Conservation (phyloP, 2,888 invertebrate genomes). For the Escarpia spicata region DNA sequence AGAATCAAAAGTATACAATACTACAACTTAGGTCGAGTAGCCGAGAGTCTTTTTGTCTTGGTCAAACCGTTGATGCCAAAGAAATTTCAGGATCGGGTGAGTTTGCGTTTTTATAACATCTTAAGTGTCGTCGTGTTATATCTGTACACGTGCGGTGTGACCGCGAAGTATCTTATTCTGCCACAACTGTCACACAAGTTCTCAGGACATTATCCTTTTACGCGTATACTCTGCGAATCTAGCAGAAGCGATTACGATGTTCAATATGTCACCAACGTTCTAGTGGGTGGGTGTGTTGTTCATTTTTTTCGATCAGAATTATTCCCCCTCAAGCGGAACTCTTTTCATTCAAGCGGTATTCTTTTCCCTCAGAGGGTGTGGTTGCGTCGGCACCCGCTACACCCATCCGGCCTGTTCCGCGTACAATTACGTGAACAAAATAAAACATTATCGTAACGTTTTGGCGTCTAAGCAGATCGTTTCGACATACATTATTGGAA, state of each 20-base stretch:
- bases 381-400: too few species aligned
- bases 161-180: neutral
- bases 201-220: neutral
- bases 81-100: conserved; percentile 36
- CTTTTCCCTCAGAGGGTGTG: too few species aligned
- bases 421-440: too few species aligned
- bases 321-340: too few species aligned
- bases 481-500: too few species aligned
- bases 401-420: too few species aligned
- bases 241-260: neutral
- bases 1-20: conserved; percentile 21
- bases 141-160: neutral
- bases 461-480: too few species aligned
- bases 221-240: neutral
- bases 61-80: conserved; percentile 34
- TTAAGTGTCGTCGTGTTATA: neutral
- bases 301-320: too few species aligned
- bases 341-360: too few species aligned
- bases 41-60: conserved; percentile 19
- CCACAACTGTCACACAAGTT: neutral
- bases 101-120: neutral
- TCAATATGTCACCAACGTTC: neutral
- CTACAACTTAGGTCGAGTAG: neutral
- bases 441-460: too few species aligned
- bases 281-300: too few species aligned